phyloP scores from a whole-genome alignment of 2,113 vertebrate genomes.

The Lasiurus cinereus region DNA sequence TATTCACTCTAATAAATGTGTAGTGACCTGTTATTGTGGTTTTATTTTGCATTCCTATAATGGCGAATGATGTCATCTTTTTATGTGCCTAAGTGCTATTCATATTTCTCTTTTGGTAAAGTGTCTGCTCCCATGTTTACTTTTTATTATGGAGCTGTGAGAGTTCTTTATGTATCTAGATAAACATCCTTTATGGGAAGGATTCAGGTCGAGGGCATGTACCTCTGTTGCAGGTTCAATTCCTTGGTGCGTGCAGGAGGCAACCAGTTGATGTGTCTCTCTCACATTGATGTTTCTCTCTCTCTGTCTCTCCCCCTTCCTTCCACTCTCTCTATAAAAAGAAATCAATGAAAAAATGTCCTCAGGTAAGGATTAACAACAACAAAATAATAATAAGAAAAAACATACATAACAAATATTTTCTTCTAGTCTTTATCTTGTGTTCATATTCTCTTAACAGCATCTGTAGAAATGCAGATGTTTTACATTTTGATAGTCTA shows the following conservation, averaged over 20 bases:
- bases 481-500: neutral
- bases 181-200: neutral
- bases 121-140: neutral
- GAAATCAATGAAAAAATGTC: too few relatives aligned
- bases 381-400: too few relatives aligned
- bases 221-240: too few relatives aligned
- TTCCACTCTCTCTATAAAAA: too few relatives aligned
- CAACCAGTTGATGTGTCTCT: too few relatives aligned
- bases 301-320: too few relatives aligned
- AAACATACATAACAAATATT: neutral
- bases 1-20: neutral
- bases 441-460: neutral
- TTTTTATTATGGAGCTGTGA: neutral
- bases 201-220: too few relatives aligned
- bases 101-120: neutral
- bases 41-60: neutral
- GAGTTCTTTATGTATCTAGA: slow-evolving; percentile 1
- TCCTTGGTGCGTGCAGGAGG: too few relatives aligned
- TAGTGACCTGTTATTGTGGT: neutral
- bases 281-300: too few relatives aligned
- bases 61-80: neutral
- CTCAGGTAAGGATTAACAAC: too few relatives aligned
- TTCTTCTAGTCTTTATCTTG: neutral
- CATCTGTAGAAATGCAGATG: neutral
- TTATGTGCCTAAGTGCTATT: neutral